Evolutionary conservation across 2,888 invertebrate genomes (phyloP), one percentile per base, ranked within the genome.

Genomic region (Bombyx huttoni): DNA sequence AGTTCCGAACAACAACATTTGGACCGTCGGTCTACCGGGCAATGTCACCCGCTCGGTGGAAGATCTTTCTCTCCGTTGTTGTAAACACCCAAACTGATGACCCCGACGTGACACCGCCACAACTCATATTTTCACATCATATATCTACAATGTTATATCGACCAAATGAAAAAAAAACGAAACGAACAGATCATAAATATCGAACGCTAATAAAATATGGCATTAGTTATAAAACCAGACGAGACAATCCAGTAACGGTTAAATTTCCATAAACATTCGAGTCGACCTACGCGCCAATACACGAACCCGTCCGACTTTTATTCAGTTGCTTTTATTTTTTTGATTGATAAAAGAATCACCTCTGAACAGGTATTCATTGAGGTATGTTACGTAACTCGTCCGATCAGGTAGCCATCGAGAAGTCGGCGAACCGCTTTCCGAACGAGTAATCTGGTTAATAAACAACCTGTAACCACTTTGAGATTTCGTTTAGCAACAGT

Each of bases 401-500:
- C 48, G 45, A 51, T 56, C 49, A 54, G 45, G 53, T 56, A 56
- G 54, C 55, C 52, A 59, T 59, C 52, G 40, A 58, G 53, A 56
- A 61, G 59, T 54, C 52, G 55, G 51, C 54, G 60, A 58, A 65
- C 75, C 58, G 67, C 72, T 74, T 72, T 73, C 67, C 66, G 70
- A 64, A 63, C 65, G 51, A 60, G 67, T 68, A 68, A 73, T 72
- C 68, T 75, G 70, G 74, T 78, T 78, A 75, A 72, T 67, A 68
- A 73, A 66, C 68, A 65, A 61, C 63, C 66, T 65, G 70, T 67
- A 66, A 61, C 62, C 61, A 62, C 58, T 65, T 59, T 13, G 59
- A 61, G 64, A 63, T 58, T 63, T 58, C 61, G 64, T 75, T 75
- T 75, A 68, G 73, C 68, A 73, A 77, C 68, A 69, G 70, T 72